Percentiles rank a stretch among this genome's conserved stretches.
Conservation (phyloP, 2,113 vertebrate species). For the Agapornis roseicollis region DNA sequence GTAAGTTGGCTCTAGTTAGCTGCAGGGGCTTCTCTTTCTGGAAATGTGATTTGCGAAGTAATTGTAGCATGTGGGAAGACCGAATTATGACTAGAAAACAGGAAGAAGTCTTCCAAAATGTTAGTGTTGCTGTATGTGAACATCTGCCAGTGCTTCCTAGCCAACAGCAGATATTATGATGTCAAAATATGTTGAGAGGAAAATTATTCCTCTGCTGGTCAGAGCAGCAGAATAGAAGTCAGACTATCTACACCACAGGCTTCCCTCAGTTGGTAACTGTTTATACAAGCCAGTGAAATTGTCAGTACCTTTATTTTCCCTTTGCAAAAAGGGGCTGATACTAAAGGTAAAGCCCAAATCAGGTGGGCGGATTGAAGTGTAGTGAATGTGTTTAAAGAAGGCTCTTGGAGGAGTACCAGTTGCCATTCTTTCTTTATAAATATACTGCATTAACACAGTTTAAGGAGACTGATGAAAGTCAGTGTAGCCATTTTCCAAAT, state of each 20-base stretch:
- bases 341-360: background rate
- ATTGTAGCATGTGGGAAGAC: constrained; percentile 17
- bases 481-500: background rate
- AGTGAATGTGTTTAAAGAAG: background rate
- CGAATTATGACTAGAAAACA: constrained; percentile 15
- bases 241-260: background rate
- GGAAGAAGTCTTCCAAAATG: constrained; percentile 35
- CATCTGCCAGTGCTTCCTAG: constrained; percentile 40
- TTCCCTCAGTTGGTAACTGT: background rate
- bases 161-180: constrained; percentile 23
- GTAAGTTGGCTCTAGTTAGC: background rate
- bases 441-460: background rate
- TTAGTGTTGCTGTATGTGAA: background rate
- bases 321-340: background rate
- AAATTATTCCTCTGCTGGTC: constrained; percentile 26
- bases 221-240: background rate
- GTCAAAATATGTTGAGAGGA: constrained; percentile 10
- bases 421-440: background rate
- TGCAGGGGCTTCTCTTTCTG: constrained; percentile 5
- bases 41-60: constrained; percentile 3
- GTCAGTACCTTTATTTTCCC: background rate
- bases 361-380: background rate
- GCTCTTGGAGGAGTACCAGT: background rate
- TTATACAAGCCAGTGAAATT: background rate
- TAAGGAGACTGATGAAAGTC: background rate